phyloP scores from a whole-genome alignment of 2,888 invertebrate genomes.

The Ptilodon capucinus region DNA sequence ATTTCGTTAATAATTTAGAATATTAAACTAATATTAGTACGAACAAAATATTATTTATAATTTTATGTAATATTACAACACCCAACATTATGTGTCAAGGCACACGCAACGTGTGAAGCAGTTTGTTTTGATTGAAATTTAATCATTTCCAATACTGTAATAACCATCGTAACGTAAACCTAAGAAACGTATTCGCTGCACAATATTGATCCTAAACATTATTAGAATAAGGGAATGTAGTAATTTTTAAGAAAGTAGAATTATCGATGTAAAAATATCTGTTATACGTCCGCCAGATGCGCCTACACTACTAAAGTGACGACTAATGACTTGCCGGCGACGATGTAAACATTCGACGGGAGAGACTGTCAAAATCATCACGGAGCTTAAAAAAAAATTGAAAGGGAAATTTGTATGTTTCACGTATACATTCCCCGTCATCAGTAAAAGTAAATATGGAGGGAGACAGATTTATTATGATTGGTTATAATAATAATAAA shows the following conservation, averaged over 20 bases:
- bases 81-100: conserved; percentile 31
- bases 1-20: too few species aligned
- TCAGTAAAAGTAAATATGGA: conserved; percentile 6
- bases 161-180: conserved; percentile 4
- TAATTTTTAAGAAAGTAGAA: background rate
- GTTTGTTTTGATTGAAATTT: conserved; percentile 53
- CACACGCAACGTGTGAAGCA: conserved; percentile 29
- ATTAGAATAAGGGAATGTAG: background rate
- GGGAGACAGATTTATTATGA: background rate
- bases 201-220: conserved; percentile 2
- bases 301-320: conserved; percentile 56
- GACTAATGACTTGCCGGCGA: conserved; percentile 77
- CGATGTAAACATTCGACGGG: conserved; percentile 74
- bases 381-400: conserved; percentile 51
- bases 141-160: conserved; percentile 52
- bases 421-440: conserved; percentile 31
- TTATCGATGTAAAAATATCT: conserved; percentile 11
- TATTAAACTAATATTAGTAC: too few species aligned
- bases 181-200: background rate
- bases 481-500: background rate
- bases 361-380: conserved; percentile 70
- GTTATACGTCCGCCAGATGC: conserved; percentile 69
- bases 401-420: conserved; percentile 45
- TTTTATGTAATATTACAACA: conserved; percentile 13
- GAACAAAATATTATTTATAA: too few species aligned